Conservation (phyloP, 2,888 invertebrate species). For the Augiades crinisus region DNA sequence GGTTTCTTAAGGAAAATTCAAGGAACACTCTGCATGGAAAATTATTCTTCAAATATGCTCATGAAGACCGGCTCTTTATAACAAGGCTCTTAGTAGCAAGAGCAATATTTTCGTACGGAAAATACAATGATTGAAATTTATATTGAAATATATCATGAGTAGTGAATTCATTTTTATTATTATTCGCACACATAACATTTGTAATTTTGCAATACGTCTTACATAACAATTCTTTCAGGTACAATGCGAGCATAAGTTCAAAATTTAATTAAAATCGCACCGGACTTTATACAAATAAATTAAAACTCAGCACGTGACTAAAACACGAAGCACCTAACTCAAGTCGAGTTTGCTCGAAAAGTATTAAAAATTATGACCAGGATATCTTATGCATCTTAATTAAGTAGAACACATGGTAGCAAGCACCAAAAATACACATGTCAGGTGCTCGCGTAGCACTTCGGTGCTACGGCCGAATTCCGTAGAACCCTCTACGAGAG, state of each 20-base stretch:
- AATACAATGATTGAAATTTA: no score
- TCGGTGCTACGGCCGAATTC: slow-evolving; percentile 1
- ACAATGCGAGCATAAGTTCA: no score
- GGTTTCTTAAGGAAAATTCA: slow-evolving; percentile 11
- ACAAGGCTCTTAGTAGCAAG: slow-evolving; percentile 3
- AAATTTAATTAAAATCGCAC: background rate
- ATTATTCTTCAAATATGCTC: slow-evolving; percentile 13
- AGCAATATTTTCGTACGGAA: no score
- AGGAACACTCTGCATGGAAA: slow-evolving; percentile 7
- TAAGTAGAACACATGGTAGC: slow-evolving; percentile 27
- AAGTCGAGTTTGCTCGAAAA: background rate
- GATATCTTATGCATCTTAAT: slow-evolving; percentile 23
- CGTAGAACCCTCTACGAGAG: background rate
- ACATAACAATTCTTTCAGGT: no score
- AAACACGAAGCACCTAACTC: background rate
- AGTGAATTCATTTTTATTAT: no score
- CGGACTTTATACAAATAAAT: background rate
- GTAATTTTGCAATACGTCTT: no score
- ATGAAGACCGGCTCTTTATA: slow-evolving; percentile 12
- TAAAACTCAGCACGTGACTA: background rate
- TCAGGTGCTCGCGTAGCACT: slow-evolving; percentile 17
- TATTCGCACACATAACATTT: no score
- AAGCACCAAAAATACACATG: slow-evolving; percentile 24
- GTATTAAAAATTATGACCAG: background rate
- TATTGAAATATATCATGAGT: no score